phyloP scores from a whole-genome alignment of 1,140 invertebrate genomes.

The Carposina sasakii region DNA sequence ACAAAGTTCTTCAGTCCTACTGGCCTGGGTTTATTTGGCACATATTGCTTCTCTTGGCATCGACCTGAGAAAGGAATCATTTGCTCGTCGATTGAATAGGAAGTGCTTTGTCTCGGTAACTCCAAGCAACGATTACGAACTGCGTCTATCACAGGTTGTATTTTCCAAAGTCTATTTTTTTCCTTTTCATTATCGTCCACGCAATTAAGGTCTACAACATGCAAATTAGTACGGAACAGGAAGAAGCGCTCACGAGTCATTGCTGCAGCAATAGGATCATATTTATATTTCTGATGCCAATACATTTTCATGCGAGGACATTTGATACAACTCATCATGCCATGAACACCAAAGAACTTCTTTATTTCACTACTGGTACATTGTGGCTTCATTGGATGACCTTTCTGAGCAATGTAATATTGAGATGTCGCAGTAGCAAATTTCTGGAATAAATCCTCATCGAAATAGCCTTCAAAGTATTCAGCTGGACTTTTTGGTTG shows the following conservation, averaged over 20 bases:
- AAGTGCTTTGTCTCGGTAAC: not conserved
- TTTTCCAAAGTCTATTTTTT: not conserved
- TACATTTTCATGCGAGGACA: not conserved
- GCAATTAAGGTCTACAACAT: not conserved
- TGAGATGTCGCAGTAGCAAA: not conserved
- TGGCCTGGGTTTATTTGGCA: conserved; percentile 29
- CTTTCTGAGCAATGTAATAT: not conserved
- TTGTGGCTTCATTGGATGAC: not conserved
- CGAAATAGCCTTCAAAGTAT: not conserved
- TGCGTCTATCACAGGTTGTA: not conserved
- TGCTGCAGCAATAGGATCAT: not conserved
- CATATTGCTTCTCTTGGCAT: conserved; percentile 9
- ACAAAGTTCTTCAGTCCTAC: conserved; percentile 30
- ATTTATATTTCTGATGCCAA: not conserved
- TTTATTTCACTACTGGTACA: not conserved
- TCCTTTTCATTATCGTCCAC: not conserved
- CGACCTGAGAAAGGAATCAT: not conserved
- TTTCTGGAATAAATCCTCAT: not conserved
- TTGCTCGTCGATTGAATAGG: not conserved
- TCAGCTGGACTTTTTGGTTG: not conserved
- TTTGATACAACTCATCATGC: not conserved
- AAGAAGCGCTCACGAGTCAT: not conserved
- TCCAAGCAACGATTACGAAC: not conserved
- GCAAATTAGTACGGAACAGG: not conserved
- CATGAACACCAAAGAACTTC: not conserved